phyloP scores from a whole-genome alignment of 2,888 invertebrate species.

The Agonopterix alstromeriana region DNA sequence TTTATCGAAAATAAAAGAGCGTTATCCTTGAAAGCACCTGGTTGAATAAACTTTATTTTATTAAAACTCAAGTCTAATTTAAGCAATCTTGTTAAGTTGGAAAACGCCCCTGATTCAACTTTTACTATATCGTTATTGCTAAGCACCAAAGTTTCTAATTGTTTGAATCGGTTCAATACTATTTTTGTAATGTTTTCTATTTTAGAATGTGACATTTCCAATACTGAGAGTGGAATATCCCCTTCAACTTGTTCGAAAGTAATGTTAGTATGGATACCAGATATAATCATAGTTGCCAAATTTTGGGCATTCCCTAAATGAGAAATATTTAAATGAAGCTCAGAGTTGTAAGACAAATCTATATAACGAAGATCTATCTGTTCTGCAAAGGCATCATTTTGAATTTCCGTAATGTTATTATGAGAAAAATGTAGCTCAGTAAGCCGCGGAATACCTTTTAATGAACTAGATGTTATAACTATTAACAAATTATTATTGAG shows the following conservation, averaged over 20 bases:
- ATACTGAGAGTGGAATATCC: constrained; percentile 16
- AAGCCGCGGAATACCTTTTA: constrained; percentile 26
- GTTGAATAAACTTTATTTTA: constrained; percentile 39
- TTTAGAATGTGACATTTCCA: constrained; percentile 30
- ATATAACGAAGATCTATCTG: constrained; percentile 28
- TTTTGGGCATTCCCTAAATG: constrained; percentile 19
- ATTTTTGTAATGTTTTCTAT: constrained; percentile 29
- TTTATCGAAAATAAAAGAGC: constrained; percentile 29
- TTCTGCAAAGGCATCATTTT: constrained; percentile 24
- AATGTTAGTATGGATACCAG: constrained; percentile 26
- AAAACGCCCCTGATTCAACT: not conserved
- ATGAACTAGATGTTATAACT: constrained; percentile 19
- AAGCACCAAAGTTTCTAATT: constrained; percentile 27
- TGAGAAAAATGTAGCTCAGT: constrained; percentile 28
- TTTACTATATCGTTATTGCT: constrained; percentile 32
- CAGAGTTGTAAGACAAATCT: constrained; percentile 44
- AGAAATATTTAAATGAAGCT: constrained; percentile 24
- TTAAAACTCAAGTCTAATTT: constrained; percentile 48
- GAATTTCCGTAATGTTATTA: constrained; percentile 29
- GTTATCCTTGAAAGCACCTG: constrained; percentile 45
- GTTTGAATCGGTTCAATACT: constrained; percentile 22
- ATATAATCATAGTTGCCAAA: constrained; percentile 30
- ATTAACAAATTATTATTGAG: constrained; percentile 42
- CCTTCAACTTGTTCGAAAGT: constrained; percentile 21
- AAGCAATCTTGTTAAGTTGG: not conserved